Base-by-base conservation (phyloP, 2,888 invertebrate species). In the Agrilus biguttatus region DNA sequence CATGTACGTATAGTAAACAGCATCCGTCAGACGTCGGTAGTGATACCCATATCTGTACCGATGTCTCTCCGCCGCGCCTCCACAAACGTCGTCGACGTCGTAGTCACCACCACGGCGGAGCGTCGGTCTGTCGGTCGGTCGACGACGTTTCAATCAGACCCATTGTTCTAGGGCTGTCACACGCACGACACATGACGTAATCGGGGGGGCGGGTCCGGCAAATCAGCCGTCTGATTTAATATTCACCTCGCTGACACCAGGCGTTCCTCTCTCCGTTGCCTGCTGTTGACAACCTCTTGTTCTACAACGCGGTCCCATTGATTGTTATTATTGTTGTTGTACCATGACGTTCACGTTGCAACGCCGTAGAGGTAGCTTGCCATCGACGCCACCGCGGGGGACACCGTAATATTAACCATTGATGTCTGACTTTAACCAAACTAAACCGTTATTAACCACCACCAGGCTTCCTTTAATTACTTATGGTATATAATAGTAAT, bases 201-300 rank as follows among this genome's bases (percentile, higher is more conserved):
- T 63, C 59, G 56, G 57, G 57, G 62, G 59, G 64, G 64, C 62
- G 63, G 57, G 60, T 58, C 60, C 59, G 55, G 62, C 62, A 64
- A 28, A 64, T 64, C 64, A 64, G 61, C 57, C 59, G 62, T 61
- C 63, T 64, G 64, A 64, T 64, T 64, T 64, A 61, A 63, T 64
- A 64, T 64, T 62, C 64, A 63, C 61, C 60, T 60, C 59, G 60
- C 54, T 55, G 56, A 57, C 57, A 55, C 57, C 59, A 57, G 58
- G 57, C 58, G 59, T 57, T 59, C 55, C 58, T 57, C 28, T 28
- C 28, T 28, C 10, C 28, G 8, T 10, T 28, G 52, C 55, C 60
- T 61, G 61, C 58, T 58, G 60, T 59, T 61, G 62, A 61, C 59
- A 61, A 59, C 53, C 59, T 58, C 60, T 59, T 59, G 58, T 59